Percentiles rank a stretch among this genome's conserved stretches.
These are phyloP conservation scores for Ginglymostoma cirratum DNA, from an alignment of 2,113 vertebrate genomes.

Conservation along the genomic window DNA sequence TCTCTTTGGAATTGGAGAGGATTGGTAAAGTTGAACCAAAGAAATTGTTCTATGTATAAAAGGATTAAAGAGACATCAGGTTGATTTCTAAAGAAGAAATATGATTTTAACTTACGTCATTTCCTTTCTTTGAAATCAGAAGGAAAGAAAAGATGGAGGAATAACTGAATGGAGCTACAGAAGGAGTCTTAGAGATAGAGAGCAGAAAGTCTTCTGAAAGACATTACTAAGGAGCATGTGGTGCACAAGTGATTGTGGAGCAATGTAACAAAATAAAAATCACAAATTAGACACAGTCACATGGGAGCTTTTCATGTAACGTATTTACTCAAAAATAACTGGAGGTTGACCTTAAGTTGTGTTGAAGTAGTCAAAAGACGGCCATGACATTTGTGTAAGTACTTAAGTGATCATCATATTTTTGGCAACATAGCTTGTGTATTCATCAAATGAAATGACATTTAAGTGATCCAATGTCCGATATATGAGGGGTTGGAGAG, in stretches of 20 bases:
- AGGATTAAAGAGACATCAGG: neutral
- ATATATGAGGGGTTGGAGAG: too few species aligned
- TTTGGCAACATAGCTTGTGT: neutral
- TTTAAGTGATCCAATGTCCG: neutral
- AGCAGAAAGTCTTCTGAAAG: neutral
- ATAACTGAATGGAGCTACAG: neutral
- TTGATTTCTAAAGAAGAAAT: neutral
- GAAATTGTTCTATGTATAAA: neutral
- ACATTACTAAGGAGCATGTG: neutral
- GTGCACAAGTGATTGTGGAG: neutral
- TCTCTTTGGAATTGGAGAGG: neutral
- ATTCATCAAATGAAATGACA: neutral
- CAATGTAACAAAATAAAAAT: neutral
- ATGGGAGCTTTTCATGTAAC: neutral
- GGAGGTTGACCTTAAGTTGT: neutral
- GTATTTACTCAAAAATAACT: neutral
- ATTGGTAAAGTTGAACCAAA: neutral
- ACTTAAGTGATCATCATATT: neutral
- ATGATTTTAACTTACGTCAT: neutral
- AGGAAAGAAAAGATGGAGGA: neutral
- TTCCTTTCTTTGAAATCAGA: neutral
- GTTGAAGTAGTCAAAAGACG: neutral
- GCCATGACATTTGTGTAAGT: neutral
- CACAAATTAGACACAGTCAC: neutral
- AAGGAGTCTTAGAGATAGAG: neutral